These are phyloP conservation scores for Saccostrea glomerata DNA, from an alignment of 1,140 invertebrate species.

Conservation along the genomic window DNA sequence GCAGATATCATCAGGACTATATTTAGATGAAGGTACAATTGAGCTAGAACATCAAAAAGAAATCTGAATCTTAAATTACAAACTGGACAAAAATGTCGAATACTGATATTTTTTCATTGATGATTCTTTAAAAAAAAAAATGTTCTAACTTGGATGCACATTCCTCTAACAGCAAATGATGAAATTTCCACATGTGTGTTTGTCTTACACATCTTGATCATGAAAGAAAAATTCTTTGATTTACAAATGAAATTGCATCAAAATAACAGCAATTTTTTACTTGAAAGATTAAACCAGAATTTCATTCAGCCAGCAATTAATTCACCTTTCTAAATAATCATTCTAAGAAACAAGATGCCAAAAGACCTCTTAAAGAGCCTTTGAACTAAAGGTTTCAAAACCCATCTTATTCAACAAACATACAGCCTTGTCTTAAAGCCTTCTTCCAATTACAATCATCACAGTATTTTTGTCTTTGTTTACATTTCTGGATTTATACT, in stretches of 20 bases:
- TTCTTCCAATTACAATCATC: background rate
- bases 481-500: background rate
- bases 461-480: constrained; percentile 11
- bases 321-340: too few relatives aligned
- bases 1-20: background rate
- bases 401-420: background rate
- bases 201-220: too few relatives aligned
- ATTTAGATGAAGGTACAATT: background rate
- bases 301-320: too few relatives aligned
- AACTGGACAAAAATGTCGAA: background rate
- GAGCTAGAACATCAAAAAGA: background rate
- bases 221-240: too few relatives aligned
- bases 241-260: too few relatives aligned
- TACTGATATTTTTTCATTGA: too few relatives aligned
- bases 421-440: too few relatives aligned
- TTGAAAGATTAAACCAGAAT: too few relatives aligned
- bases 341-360: too few relatives aligned
- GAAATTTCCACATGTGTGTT: constrained; percentile 23
- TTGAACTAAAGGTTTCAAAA: background rate
- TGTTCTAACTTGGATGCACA: background rate
- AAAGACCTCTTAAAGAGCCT: background rate
- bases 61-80: background rate
- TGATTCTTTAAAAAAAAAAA: background rate
- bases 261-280: too few relatives aligned
- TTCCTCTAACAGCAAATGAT: constrained; percentile 13